A percentile compares a stretch with the other conserved stretches of the same genome.
Conservation (phyloP, 2,113 vertebrate species). For the Holacanthus passer region DNA sequence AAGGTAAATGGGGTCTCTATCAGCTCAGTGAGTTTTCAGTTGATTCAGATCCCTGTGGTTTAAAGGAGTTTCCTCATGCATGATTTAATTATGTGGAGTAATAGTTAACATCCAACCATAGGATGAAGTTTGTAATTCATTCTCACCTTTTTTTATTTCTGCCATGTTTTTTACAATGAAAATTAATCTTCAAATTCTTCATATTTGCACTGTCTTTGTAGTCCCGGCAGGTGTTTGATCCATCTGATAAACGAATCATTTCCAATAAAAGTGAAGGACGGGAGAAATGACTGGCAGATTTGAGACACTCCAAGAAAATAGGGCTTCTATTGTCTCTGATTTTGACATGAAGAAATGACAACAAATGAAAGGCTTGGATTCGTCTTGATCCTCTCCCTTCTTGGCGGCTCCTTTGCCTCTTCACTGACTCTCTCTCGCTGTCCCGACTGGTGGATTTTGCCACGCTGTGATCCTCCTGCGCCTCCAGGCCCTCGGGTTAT, state of each 20-base stretch:
- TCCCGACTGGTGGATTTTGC: conserved; percentile 60
- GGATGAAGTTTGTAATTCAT: neutral
- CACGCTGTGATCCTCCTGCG: conserved; percentile 68
- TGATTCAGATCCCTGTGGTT: conserved; percentile 42
- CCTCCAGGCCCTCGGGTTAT: conserved; percentile 74
- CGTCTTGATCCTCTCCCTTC: conserved; percentile 53
- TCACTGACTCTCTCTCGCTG: conserved; percentile 38
- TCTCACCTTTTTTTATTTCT: conserved; percentile 28
- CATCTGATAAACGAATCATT: conserved; percentile 67
- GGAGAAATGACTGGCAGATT: conserved; percentile 59
- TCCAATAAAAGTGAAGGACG: conserved; percentile 63
- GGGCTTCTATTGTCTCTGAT: conserved; percentile 58
- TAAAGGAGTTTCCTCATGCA: conserved; percentile 47
- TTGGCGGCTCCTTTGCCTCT: conserved; percentile 37
- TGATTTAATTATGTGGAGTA: conserved; percentile 44
- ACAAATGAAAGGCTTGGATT: conserved; percentile 64
- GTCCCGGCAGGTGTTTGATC: conserved; percentile 68
- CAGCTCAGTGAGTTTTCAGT: conserved; percentile 50
- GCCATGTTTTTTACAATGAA: conserved; percentile 29
- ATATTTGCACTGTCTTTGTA: conserved; percentile 49
- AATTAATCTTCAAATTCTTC: conserved; percentile 44
- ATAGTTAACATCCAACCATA: conserved; percentile 31
- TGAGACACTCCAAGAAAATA: conserved; percentile 59
- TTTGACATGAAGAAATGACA: conserved; percentile 63
- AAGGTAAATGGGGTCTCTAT: conserved; percentile 73